phyloP scores from a whole-genome alignment of 2,888 invertebrate species.

The Prenolepis imparis region DNA sequence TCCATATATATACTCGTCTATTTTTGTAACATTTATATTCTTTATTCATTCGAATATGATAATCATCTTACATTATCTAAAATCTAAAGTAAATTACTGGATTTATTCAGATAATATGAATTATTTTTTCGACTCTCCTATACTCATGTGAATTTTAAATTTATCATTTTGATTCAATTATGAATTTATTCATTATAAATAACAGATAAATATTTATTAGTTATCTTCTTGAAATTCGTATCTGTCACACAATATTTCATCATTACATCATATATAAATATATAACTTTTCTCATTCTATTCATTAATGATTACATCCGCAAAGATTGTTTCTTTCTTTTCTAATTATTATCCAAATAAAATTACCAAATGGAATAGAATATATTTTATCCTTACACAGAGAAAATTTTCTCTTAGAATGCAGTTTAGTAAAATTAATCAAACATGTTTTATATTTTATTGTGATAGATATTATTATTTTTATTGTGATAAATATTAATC shows the following conservation, averaged over 20 bases:
- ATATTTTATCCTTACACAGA: too few relatives aligned
- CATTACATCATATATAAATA: neutral
- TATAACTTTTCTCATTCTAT: neutral
- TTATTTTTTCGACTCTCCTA: slow-evolving; percentile 2
- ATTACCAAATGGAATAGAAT: neutral
- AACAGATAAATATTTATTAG: slow-evolving; percentile 16
- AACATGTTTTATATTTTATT: too few relatives aligned
- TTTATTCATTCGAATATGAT: neutral
- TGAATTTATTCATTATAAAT: slow-evolving; percentile 14
- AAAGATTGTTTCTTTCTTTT: neutral
- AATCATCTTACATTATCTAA: neutral
- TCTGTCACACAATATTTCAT: neutral
- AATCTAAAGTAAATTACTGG: slow-evolving; percentile 9
- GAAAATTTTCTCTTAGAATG: too few relatives aligned
- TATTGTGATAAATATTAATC: too few relatives aligned
- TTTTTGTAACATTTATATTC: slow-evolving; percentile 11
- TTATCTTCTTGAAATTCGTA: neutral
- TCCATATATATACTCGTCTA: neutral
- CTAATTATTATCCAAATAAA: neutral
- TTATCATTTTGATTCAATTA: neutral
- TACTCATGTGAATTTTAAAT: neutral
- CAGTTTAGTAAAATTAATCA: too few relatives aligned
- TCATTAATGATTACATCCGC: neutral
- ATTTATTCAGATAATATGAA: neutral
- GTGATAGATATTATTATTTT: too few relatives aligned